Evolutionary conservation across 2,888 invertebrate species (phyloP).

Genomic region (Microplitis deprimator): DNA sequence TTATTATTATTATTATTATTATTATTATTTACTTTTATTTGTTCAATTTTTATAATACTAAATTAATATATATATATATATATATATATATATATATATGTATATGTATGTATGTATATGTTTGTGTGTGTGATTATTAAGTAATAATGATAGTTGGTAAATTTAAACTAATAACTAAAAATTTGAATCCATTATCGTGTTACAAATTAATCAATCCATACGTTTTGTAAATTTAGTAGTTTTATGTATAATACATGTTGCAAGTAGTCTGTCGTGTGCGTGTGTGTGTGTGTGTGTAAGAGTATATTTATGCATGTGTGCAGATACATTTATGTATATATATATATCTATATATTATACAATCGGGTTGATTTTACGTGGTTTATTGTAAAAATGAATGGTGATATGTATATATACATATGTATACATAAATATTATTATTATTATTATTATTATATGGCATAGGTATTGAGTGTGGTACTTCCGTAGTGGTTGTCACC

Average conservation of each 20-base stretch:
- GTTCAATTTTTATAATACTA: background rate
- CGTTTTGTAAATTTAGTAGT: background rate
- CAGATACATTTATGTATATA: constrained; percentile 1
- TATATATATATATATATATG: too few species aligned
- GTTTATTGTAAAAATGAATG: constrained; percentile 55
- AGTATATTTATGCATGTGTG: background rate
- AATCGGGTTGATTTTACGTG: background rate
- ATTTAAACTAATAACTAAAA: background rate
- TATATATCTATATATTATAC: background rate
- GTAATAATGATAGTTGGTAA: background rate
- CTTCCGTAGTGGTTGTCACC: constrained; percentile 63
- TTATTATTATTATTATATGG: constrained; percentile 56
- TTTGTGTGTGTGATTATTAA: background rate
- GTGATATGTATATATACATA: constrained; percentile 52
- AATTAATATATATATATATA: too few species aligned
- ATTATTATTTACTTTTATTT: background rate
- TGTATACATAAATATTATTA: too few species aligned
- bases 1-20: background rate
- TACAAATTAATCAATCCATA: background rate
- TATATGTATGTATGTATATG: background rate
- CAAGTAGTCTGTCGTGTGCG: background rate
- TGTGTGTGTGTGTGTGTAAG: background rate
- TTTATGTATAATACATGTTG: background rate
- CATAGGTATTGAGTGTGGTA: constrained; percentile 58
- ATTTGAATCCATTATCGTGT: background rate